Percentiles rank a stretch among this genome's conserved stretches.
phyloP scores from a whole-genome alignment of 92 coral and sea anemone species.

The Zoanthus solanderi region DNA sequence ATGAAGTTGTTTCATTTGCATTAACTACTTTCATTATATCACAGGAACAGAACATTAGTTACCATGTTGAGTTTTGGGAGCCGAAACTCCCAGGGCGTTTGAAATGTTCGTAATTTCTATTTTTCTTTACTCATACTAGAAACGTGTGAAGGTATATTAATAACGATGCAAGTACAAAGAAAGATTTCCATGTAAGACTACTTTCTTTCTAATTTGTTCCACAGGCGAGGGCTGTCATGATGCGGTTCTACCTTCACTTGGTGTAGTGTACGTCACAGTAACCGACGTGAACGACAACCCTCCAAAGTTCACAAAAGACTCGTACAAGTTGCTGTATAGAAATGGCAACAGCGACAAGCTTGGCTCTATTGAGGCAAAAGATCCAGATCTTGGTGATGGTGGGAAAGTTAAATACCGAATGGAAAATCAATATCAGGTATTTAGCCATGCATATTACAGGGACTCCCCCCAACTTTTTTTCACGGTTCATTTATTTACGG shows the following conservation, averaged over 20 bases:
- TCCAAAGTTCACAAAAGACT: conserved; percentile 59
- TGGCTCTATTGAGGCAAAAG: conserved; percentile 78
- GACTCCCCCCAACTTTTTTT: no score
- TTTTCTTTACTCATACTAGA: no score
- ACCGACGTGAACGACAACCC: conserved; percentile 92
- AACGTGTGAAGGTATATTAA: no score
- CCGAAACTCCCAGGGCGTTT: no score
- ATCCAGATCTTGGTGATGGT: conserved; percentile 80
- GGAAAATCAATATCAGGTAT: conserved; percentile 83
- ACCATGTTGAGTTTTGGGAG: no score
- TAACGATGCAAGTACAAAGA: no score
- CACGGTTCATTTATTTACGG: no score
- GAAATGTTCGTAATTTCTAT: no score
- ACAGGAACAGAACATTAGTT: no score
- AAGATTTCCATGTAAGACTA: neutral
- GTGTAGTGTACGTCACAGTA: conserved; percentile 76
- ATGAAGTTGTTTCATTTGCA: no score
- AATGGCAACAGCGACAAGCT: conserved; percentile 58
- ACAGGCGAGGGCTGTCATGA: conserved; percentile 71
- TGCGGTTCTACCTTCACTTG: conserved; percentile 65
- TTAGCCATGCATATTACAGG: neutral
- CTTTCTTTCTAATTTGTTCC: neutral
- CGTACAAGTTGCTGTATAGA: conserved; percentile 69
- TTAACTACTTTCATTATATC: no score
- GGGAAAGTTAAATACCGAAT: conserved; percentile 83